Conservation (phyloP, 2,888 invertebrate species). For the Neoaliturus tenellus region DNA sequence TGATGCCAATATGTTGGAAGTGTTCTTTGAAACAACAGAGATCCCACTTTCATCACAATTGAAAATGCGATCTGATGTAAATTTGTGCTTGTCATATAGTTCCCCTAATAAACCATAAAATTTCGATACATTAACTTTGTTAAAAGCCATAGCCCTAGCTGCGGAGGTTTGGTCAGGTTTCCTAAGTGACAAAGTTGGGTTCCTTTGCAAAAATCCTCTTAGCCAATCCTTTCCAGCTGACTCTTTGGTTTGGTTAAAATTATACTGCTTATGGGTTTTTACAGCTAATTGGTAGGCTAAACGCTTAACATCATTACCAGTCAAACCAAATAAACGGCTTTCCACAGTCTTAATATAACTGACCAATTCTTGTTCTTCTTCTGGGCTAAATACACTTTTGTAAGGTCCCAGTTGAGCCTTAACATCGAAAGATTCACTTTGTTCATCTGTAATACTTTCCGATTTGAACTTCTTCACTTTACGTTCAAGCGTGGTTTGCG, state of each 20-base stretch:
- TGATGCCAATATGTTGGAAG: constrained; percentile 62
- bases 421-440: not conserved
- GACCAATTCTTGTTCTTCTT: constrained; percentile 22
- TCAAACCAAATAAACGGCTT: constrained; percentile 6
- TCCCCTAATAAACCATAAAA: not conserved
- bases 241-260: not conserved
- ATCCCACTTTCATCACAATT: constrained; percentile 34
- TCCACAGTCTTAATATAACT: not conserved
- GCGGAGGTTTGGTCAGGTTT: not conserved
- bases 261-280: not conserved
- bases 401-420: constrained; percentile 1
- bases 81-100: not conserved
- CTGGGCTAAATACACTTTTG: constrained; percentile 1
- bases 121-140: constrained; percentile 30
- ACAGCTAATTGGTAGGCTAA: not conserved
- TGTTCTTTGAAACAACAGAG: constrained; percentile 13
- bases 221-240: constrained; percentile 18
- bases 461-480: not conserved
- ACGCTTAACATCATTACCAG: not conserved
- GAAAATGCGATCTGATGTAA: not conserved
- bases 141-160: constrained; percentile 15
- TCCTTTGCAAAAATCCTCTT: not conserved
- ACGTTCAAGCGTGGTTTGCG: constrained; percentile 18
- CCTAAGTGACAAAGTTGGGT: constrained; percentile 3
- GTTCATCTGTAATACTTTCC: not conserved